These are phyloP conservation scores for Ceratoteleas bidentatus DNA, from an alignment of 1,140 invertebrate species.

Conservation along the genomic window DNA sequence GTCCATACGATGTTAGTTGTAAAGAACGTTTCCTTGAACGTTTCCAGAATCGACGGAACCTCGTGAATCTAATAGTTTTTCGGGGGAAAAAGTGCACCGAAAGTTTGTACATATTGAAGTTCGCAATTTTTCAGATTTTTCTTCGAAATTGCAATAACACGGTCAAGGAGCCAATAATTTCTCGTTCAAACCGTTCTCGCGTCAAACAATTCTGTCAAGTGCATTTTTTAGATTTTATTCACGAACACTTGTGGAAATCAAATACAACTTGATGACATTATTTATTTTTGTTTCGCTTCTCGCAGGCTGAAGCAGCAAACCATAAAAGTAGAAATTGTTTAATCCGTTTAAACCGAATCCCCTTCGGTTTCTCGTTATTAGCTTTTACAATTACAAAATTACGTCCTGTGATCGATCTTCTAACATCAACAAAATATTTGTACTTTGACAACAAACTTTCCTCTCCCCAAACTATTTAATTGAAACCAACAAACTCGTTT, in stretches of 20 bases:
- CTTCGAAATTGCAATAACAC: constrained; percentile 35
- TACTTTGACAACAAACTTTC: constrained; percentile 25
- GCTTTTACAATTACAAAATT: not conserved
- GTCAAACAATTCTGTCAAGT: constrained; percentile 29
- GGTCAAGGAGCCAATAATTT: constrained; percentile 39
- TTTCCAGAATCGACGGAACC: constrained; percentile 41
- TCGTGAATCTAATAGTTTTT: constrained; percentile 51
- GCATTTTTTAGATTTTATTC: constrained; percentile 36
- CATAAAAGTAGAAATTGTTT: constrained; percentile 4
- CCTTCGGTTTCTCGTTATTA: not conserved
- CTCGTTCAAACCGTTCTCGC: constrained; percentile 31
- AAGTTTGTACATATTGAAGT: constrained; percentile 44
- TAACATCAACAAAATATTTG: constrained; percentile 21
- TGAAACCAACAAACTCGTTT: constrained; percentile 9
- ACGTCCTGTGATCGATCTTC: not conserved
- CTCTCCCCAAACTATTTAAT: constrained; percentile 19
- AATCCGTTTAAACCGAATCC: not conserved
- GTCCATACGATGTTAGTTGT: constrained; percentile 36
- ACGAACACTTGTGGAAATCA: constrained; percentile 2
- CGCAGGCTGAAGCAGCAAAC: not conserved
- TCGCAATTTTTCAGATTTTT: constrained; percentile 47
- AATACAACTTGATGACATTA: not conserved
- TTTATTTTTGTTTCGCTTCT: too few relatives aligned
- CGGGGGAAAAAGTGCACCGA: constrained; percentile 28
- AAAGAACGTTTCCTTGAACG: constrained; percentile 47